Conservation (phyloP, 2,888 invertebrate species). For the Branchipolynoe longqiensis region DNA sequence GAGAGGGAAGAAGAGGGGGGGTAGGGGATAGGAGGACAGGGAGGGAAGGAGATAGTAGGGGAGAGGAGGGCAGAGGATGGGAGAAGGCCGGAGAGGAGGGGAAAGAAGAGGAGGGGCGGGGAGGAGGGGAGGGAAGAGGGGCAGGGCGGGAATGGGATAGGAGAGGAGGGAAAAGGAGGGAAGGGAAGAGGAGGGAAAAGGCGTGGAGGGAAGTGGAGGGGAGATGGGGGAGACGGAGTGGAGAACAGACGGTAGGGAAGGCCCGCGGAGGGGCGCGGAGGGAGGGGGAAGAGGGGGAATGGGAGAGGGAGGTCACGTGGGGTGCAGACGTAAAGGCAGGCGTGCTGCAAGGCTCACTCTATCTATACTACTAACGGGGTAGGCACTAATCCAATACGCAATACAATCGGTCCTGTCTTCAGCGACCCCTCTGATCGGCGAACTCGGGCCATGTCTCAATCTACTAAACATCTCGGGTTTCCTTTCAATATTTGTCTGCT, state of each 20-base stretch:
- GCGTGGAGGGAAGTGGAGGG: not conserved
- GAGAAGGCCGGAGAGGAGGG: not conserved
- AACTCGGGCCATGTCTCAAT: too few species aligned
- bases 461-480: too few species aligned
- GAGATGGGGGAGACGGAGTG: not conserved
- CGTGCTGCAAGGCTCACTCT: too few species aligned
- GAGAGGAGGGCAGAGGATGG: not conserved
- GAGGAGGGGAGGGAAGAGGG: not conserved
- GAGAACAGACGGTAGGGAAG: not conserved
- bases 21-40: not conserved
- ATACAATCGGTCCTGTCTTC: too few species aligned
- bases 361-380: too few species aligned
- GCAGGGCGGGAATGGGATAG: not conserved
- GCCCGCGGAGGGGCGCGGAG: not conserved
- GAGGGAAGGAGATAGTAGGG: not conserved
- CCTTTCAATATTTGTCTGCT: too few species aligned
- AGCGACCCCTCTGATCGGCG: too few species aligned
- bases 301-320: not conserved
- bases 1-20: not conserved
- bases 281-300: not conserved
- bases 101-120: not conserved
- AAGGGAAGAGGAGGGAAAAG: not conserved
- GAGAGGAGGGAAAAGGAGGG: not conserved
- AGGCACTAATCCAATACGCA: too few species aligned
- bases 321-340: not conserved